A percentile compares a stretch with the other conserved stretches of the same genome.
Conservation (phyloP, 2,797 vertebrate genomes). For the Clarias fuscus region DNA sequence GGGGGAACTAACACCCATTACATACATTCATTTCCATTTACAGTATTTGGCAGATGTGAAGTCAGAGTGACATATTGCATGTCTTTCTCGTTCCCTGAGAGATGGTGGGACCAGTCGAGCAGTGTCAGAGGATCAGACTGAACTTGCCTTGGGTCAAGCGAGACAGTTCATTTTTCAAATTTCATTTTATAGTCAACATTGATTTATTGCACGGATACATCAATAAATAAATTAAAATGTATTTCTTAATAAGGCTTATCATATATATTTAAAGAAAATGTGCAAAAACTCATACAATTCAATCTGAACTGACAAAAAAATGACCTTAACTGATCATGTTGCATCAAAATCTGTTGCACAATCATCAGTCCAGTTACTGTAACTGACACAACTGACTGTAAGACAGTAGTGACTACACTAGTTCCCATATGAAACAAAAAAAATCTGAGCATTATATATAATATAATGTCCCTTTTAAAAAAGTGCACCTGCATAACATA, state of each 20-base stretch:
- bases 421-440: background rate
- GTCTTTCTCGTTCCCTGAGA: too few species aligned
- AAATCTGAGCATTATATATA: background rate
- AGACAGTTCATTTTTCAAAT: background rate
- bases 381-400: background rate
- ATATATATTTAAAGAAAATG: background rate
- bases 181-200: background rate
- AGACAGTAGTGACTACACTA: background rate
- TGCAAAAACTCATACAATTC: background rate
- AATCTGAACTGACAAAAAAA: background rate
- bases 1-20: too few species aligned
- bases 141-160: too few species aligned
- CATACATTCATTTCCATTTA: too few species aligned
- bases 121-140: too few species aligned
- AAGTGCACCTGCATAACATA: background rate
- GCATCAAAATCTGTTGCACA: background rate
- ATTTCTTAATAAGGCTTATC: background rate
- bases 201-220: background rate
- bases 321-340: background rate
- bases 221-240: too few species aligned
- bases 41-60: too few species aligned
- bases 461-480: background rate
- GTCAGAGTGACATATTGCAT: too few species aligned
- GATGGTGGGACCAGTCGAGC: too few species aligned
- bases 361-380: background rate